Conservation (phyloP, 2,113 vertebrate species). For the Sterrhoptilus dennistouni region DNA sequence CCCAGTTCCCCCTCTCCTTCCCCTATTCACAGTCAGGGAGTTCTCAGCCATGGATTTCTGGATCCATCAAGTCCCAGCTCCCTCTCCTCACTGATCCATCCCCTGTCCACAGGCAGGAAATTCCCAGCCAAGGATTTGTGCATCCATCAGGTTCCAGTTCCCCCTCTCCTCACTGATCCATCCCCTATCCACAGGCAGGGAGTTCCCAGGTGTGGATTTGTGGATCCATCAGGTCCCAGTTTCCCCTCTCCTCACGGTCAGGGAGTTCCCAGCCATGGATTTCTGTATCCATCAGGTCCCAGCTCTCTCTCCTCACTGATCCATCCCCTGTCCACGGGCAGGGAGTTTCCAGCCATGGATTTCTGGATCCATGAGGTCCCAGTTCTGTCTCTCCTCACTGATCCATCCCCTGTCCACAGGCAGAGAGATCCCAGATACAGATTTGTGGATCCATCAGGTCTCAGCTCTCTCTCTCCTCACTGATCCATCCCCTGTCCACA, state of each 20-base stretch:
- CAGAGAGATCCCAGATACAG: neutral
- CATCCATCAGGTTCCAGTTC: neutral
- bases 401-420: fast-evolving
- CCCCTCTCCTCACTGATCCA: neutral
- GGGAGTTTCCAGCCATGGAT: neutral
- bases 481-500: neutral
- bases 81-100: neutral
- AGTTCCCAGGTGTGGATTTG: neutral
- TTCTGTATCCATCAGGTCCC: too few species aligned
- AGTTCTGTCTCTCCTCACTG: neutral
- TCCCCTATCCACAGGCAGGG: neutral
- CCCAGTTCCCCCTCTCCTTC: neutral
- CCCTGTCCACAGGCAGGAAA: neutral
- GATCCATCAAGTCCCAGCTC: neutral
- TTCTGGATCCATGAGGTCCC: too few species aligned
- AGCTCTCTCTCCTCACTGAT: neutral
- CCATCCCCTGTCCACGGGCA: neutral
- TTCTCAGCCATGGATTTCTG: neutral
- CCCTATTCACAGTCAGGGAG: neutral
- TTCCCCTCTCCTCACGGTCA: neutral
- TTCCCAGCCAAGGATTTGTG: neutral
- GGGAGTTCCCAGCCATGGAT: neutral
- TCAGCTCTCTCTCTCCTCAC: neutral
- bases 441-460: too few species aligned
- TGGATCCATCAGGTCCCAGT: neutral